A percentile compares a stretch with the other conserved stretches of the same genome.
phyloP scores from a whole-genome alignment of 2,888 invertebrate genomes.

The Imbricaverruca yamaguchii region DNA sequence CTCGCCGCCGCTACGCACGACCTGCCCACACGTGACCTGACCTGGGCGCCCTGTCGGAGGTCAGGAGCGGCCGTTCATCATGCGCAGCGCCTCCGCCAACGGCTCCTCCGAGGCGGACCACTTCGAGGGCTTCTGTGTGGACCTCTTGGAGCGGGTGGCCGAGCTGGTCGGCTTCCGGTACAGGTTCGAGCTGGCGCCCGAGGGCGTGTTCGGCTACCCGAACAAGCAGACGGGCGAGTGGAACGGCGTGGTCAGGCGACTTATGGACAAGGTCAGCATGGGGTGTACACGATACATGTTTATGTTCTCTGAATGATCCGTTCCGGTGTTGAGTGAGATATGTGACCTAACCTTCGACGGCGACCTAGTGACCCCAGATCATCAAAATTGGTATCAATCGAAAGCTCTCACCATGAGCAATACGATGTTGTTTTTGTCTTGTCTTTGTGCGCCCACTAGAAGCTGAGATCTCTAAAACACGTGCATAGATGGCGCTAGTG shows the following conservation, averaged over 20 bases:
- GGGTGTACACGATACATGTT: too few species aligned
- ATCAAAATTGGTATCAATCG: too few species aligned
- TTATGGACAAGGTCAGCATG: slow-evolving; percentile 69
- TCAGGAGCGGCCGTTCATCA: slow-evolving; percentile 37
- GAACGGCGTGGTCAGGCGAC: slow-evolving; percentile 81
- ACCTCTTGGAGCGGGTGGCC: slow-evolving; percentile 48
- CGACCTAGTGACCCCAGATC: too few species aligned
- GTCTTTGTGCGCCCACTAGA: too few species aligned
- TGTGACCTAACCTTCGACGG: too few species aligned
- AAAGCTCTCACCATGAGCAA: too few species aligned
- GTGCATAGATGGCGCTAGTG: not conserved
- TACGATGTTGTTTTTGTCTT: too few species aligned
- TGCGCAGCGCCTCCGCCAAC: slow-evolving; percentile 33
- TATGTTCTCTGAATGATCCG: too few species aligned
- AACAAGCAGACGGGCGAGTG: slow-evolving; percentile 79
- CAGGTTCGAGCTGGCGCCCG: slow-evolving; percentile 71
- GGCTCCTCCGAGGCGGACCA: slow-evolving; percentile 58
- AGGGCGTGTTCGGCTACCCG: slow-evolving; percentile 80
- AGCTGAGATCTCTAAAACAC: too few species aligned
- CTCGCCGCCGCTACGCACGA: too few species aligned
- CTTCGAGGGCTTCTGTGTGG: slow-evolving; percentile 72
- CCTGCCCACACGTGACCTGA: not conserved
- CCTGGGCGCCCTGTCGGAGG: too few species aligned
- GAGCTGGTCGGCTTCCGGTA: slow-evolving; percentile 53
- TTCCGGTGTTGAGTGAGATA: too few species aligned